Evolutionary conservation across 1,140 invertebrate species (phyloP).

Genomic region (Bombyx mori): ASM3026992v2 NC_085122.1:6090001-6090500

Average conservation of each 20-base stretch:
- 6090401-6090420: slow-evolving; percentile 26
- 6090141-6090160: slow-evolving; percentile 24
- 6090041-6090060: slow-evolving; percentile 4
- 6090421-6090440: slow-evolving; percentile 35
- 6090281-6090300: slow-evolving; percentile 24
- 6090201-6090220: slow-evolving; percentile 28
- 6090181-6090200: slow-evolving; percentile 32
- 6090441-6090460: slow-evolving; percentile 21
- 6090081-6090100: slow-evolving; percentile 19
- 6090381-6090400: slow-evolving; percentile 20
- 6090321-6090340: slow-evolving; percentile 30
- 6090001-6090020: slow-evolving; percentile 37
- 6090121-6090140: slow-evolving; percentile 35
- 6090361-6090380: slow-evolving; percentile 21
- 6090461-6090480: slow-evolving; percentile 21
- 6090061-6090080: slow-evolving; percentile 20
- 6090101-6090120: slow-evolving; percentile 19
- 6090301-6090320: slow-evolving; percentile 30
- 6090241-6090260: slow-evolving; percentile 30
- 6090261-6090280: slow-evolving; percentile 9
- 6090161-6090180: slow-evolving; percentile 26
- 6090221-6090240: slow-evolving; percentile 26
- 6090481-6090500: slow-evolving; percentile 28
- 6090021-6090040: slow-evolving; percentile 25
- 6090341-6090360: slow-evolving; percentile 23